Evolutionary conservation across 2,797 vertebrate genomes (phyloP).

Genomic region (Characodon lateralis): DNA sequence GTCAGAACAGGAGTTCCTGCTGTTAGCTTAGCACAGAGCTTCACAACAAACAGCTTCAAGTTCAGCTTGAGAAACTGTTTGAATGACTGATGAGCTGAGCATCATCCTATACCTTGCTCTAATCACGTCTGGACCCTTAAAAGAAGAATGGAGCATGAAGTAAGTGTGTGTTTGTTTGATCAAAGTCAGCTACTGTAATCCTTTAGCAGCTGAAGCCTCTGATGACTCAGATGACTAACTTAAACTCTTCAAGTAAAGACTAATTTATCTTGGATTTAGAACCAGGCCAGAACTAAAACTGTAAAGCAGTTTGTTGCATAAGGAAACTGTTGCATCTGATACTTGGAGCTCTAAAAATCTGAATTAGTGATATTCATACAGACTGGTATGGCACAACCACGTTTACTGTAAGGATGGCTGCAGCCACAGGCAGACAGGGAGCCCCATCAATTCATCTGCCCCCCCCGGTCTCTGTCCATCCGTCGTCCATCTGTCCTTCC

Average conservation of each 20-base stretch:
- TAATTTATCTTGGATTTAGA: not conserved
- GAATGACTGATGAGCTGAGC: not conserved
- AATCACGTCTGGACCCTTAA: not conserved
- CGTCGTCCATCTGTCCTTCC: not conserved
- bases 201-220: not conserved
- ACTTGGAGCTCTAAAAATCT: not conserved
- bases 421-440: not conserved
- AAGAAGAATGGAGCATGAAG: constrained; percentile 16
- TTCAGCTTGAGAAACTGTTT: not conserved
- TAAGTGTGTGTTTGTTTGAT: constrained; percentile 13
- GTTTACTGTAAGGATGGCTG: not conserved
- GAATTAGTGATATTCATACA: not conserved
- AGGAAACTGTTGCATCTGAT: not conserved
- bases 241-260: not conserved
- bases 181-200: not conserved
- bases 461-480: not conserved
- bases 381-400: not conserved
- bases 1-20: not conserved
- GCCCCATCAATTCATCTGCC: not conserved
- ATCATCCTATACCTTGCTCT: not conserved
- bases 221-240: not conserved
- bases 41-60: not conserved
- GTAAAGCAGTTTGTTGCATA: not conserved
- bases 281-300: not conserved
- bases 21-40: constrained; percentile 3